phyloP scores from a whole-genome alignment of 2,888 invertebrate species.

The Luperina nickerlii region DNA sequence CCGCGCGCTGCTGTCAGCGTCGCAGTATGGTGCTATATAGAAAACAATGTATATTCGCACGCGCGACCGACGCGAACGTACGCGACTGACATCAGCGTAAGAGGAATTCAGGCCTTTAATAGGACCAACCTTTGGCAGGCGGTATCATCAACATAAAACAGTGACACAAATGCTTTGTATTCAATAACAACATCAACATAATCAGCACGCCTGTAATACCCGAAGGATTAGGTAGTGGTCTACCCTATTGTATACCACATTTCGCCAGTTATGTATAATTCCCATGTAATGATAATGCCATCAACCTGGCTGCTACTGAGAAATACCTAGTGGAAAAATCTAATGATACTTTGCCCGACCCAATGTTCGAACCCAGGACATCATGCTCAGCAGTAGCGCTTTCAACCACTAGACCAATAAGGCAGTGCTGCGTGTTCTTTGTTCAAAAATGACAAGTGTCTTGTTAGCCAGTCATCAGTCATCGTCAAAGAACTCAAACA shows the following conservation, averaged over 20 bases:
- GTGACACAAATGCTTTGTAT: not conserved
- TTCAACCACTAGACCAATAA: not conserved
- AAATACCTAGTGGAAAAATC: not conserved
- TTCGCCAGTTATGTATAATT: not conserved
- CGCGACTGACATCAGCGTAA: no score
- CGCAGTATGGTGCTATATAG: no score
- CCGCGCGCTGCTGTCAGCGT: no score
- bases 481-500: not conserved
- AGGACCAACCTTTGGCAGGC: not conserved
- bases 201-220: no score
- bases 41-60: not conserved
- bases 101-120: no score
- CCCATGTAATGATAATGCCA: not conserved
- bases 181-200: no score
- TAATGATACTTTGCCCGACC: not conserved
- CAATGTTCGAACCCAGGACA: not conserved
- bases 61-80: no score
- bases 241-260: no score
- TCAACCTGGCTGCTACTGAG: not conserved
- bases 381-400: no score
- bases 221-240: no score
- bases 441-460: not conserved
- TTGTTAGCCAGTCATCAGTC: not conserved
- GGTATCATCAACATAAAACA: not conserved
- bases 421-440: not conserved